A percentile compares a stretch with the other conserved stretches of the same genome.
Evolutionary conservation across 2,888 invertebrate genomes (phyloP).

Genomic region (Caenorhabditis sp.): DNA sequence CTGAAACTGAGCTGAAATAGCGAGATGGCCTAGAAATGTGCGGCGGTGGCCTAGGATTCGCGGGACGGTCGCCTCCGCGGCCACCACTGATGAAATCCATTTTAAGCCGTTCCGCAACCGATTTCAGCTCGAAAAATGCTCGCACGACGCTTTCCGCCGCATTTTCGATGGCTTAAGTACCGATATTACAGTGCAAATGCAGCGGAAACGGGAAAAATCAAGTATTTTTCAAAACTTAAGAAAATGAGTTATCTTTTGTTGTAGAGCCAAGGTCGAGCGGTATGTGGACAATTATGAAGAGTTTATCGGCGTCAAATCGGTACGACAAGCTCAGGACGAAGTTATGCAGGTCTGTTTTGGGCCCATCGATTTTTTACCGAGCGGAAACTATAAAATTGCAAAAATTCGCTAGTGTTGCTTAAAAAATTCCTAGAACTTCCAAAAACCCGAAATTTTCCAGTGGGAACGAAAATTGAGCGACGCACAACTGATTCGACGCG

Average conservation of each 20-base stretch:
- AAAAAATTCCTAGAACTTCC: constrained; percentile 13
- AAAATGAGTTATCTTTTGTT: background rate
- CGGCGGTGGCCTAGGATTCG: constrained; percentile 5
- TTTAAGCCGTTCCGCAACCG: background rate
- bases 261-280: constrained; percentile 51
- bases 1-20: background rate
- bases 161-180: constrained; percentile 18
- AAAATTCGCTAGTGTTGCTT: background rate
- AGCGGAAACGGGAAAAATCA: constrained; percentile 31
- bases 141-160: constrained; percentile 18
- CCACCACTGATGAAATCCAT: background rate
- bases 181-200: constrained; percentile 28
- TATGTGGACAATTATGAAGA: constrained; percentile 72
- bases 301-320: constrained; percentile 86
- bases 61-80: constrained; percentile 1
- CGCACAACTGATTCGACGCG: constrained; percentile 84
- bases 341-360: constrained; percentile 83
- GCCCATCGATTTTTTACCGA: too few relatives aligned
- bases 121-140: constrained; percentile 25
- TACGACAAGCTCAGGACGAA: constrained; percentile 85
- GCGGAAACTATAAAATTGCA: background rate
- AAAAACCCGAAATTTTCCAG: constrained; percentile 68
- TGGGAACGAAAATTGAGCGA: constrained; percentile 84
- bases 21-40: constrained; percentile 5
- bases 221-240: constrained; percentile 2